Conservation (phyloP, 2,888 invertebrate species). For the Erynnis tages region DNA sequence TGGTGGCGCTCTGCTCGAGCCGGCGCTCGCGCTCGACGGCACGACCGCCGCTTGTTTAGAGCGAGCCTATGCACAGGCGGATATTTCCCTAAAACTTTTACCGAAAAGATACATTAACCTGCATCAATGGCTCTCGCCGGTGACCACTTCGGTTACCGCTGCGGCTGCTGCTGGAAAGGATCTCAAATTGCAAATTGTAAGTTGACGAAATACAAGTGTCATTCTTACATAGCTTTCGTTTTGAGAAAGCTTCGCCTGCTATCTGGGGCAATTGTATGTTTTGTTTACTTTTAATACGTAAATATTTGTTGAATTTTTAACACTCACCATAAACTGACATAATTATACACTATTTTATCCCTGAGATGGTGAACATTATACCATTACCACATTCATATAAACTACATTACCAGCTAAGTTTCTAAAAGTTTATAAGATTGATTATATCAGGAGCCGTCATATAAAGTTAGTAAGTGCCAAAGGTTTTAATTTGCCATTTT, state of each 20-base stretch:
- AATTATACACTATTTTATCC: no score
- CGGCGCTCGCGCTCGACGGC: constrained; percentile 87
- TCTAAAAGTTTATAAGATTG: no score
- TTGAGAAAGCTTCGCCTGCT: neutral
- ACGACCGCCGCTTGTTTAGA: constrained; percentile 87
- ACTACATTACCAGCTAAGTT: no score
- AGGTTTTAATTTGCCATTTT: no score
- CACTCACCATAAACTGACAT: no score
- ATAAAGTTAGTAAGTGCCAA: no score
- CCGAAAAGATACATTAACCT: constrained; percentile 95
- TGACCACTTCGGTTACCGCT: constrained; percentile 79
- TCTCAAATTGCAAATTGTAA: constrained; percentile 89
- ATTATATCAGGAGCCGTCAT: no score
- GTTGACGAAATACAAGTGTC: constrained; percentile 31
- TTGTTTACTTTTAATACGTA: constrained; percentile 1
- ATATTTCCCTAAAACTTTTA: constrained; percentile 93
- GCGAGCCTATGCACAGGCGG: constrained; percentile 89
- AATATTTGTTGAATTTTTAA: no score
- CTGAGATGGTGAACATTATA: no score
- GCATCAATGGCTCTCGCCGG: constrained; percentile 94
- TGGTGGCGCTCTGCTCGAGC: constrained; percentile 75
- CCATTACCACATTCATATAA: no score
- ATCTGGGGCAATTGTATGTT: neutral
- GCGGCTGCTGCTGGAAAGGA: constrained; percentile 85
- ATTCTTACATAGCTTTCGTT: neutral